Evolutionary conservation across 2,797 vertebrate species (phyloP).

Genomic region (Fistularia tabacaria): DNA sequence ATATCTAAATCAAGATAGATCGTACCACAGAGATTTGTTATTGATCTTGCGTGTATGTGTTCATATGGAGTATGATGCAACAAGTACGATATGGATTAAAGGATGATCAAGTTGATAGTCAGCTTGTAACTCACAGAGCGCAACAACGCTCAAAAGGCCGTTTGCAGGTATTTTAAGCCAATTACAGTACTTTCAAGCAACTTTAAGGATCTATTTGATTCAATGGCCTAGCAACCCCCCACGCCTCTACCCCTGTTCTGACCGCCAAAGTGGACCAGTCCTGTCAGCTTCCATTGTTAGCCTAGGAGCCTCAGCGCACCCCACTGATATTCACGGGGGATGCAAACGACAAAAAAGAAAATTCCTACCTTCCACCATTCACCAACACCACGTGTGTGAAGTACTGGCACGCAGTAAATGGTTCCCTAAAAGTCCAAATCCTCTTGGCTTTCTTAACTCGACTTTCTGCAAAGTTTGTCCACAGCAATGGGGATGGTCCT

Average conservation of each 20-base stretch:
- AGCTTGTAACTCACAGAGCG: too few relatives aligned
- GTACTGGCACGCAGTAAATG: background rate
- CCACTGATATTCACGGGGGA: slow-evolving; percentile 26
- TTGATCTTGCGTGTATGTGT: too few relatives aligned
- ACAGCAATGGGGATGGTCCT: slow-evolving; percentile 15
- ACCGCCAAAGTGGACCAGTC: slow-evolving; percentile 55
- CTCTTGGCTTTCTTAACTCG: slow-evolving; percentile 9
- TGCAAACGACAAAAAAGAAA: slow-evolving; percentile 20
- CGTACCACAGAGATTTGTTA: too few relatives aligned
- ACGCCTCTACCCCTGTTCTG: slow-evolving; percentile 39
- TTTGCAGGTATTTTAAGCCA: too few relatives aligned
- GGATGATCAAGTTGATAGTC: too few relatives aligned
- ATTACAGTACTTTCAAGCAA: background rate
- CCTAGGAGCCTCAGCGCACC: slow-evolving; percentile 30
- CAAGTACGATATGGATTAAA: too few relatives aligned
- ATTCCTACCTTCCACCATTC: slow-evolving; percentile 77
- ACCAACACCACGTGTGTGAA: slow-evolving; percentile 31
- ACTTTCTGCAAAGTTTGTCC: slow-evolving; percentile 18
- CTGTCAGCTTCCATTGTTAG: slow-evolving; percentile 67
- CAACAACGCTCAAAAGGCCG: too few relatives aligned
- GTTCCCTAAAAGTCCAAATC: background rate
- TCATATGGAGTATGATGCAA: too few relatives aligned
- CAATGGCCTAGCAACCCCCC: slow-evolving; percentile 23
- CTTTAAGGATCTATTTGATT: slow-evolving; percentile 10
- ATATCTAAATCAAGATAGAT: too few relatives aligned